Evolutionary conservation across 23 tunicate species (phyloP).

Genomic region (Botrylloides violaceus): DNA sequence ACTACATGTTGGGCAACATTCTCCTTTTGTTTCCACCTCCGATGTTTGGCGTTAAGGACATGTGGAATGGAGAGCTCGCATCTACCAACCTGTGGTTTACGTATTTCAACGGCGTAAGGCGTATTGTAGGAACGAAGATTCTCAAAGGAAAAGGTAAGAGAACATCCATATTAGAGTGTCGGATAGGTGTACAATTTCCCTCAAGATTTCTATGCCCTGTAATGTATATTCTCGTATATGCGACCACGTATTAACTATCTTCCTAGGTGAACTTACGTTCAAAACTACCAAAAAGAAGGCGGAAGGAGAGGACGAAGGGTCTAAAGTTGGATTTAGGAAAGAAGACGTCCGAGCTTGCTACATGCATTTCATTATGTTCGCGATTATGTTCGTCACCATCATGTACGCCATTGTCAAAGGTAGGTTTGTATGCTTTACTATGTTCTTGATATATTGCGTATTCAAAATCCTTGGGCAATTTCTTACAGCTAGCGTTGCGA

Average conservation of each 20-base stretch:
- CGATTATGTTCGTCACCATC: constrained; percentile 92
- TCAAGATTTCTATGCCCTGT: too few relatives aligned
- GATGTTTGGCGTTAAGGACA: constrained; percentile 73
- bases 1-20: constrained; percentile 82
- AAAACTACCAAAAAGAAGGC: constrained; percentile 96
- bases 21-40: constrained; percentile 92
- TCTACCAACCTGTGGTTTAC: constrained; percentile 97
- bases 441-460: too few relatives aligned
- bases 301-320: constrained; percentile 84
- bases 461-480: neutral
- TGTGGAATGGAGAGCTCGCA: constrained; percentile 98
- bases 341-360: constrained; percentile 94
- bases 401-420: constrained; percentile 83
- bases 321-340: constrained; percentile 90
- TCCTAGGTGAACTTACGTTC: constrained; percentile 96
- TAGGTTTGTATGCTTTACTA: constrained; percentile 19
- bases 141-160: constrained; percentile 79
- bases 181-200: too few relatives aligned
- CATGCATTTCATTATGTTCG: constrained; percentile 98
- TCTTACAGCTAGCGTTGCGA: constrained; percentile 55
- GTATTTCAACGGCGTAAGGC: constrained; percentile 88
- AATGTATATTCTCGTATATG: too few relatives aligned
- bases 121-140: constrained; percentile 84
- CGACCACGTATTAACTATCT: too few relatives aligned
- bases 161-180: too few relatives aligned